phyloP scores from a whole-genome alignment of 2,797 vertebrate species.

The Lithobates pipiens region DNA sequence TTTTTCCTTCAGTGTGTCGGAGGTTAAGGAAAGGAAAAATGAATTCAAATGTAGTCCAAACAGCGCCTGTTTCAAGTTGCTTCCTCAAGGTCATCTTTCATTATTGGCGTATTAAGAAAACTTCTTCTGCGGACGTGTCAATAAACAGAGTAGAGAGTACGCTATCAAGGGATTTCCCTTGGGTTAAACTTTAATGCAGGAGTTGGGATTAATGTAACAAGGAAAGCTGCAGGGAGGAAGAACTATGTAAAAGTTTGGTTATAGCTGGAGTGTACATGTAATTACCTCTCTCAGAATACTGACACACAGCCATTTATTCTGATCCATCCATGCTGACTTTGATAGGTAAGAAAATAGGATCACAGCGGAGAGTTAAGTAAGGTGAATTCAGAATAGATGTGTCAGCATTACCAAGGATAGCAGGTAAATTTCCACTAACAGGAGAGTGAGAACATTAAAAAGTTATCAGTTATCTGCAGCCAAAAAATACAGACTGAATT shows the following conservation, averaged over 20 bases:
- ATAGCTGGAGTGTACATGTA: conserved; percentile 29
- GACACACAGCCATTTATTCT: conserved; percentile 45
- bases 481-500: too few relatives aligned
- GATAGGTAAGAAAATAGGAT: conserved; percentile 48
- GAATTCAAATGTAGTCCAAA: background rate
- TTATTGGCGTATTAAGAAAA: background rate
- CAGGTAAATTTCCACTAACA: conserved; percentile 25
- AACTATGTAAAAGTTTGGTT: conserved; percentile 51
- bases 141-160: conserved; percentile 28
- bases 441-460: background rate
- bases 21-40: too few relatives aligned
- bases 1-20: too few relatives aligned
- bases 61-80: background rate
- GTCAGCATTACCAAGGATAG: conserved; percentile 42
- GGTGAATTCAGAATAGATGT: conserved; percentile 10
- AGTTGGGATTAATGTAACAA: conserved; percentile 32
- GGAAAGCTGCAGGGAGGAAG: conserved; percentile 26
- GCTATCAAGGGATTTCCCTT: conserved; percentile 26
- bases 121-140: background rate
- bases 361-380: conserved; percentile 46
- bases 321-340: conserved; percentile 32
- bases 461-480: background rate
- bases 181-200: conserved; percentile 28
- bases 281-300: conserved; percentile 31
- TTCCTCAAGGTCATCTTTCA: background rate